Percentiles rank a stretch among this genome's conserved stretches.
Evolutionary conservation across 2,888 invertebrate species (phyloP).

Genomic region (Dicranocentrus wangi): DNA sequence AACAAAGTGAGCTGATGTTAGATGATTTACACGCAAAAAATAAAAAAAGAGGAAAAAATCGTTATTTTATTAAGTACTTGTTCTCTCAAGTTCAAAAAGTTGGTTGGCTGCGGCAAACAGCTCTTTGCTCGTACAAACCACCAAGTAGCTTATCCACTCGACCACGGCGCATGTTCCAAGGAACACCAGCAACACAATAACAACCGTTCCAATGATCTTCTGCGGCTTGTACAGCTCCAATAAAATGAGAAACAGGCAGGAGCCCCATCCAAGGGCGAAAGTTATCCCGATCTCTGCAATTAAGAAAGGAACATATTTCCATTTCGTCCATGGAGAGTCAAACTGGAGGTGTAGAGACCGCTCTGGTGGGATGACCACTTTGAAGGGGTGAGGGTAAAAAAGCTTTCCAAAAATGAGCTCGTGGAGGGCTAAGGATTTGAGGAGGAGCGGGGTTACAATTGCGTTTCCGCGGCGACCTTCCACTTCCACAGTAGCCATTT

Average conservation of each 20-base stretch:
- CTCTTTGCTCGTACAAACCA: not conserved
- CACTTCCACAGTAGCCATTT: too few species aligned
- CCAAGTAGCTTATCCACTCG: slow-evolving; percentile 1
- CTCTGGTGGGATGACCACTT: not conserved
- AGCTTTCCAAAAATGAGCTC: not conserved
- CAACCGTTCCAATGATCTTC: not conserved
- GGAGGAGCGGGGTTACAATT: not conserved
- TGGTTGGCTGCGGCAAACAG: not conserved
- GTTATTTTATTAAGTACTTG: slow-evolving; percentile 9
- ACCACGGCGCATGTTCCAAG: not conserved
- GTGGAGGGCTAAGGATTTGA: not conserved
- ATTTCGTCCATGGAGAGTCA: not conserved
- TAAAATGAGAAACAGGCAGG: not conserved
- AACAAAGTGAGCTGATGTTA: not conserved
- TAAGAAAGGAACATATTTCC: slow-evolving; percentile 10
- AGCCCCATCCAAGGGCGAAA: not conserved
- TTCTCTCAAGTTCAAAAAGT: slow-evolving; percentile 3
- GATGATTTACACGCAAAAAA: too few species aligned
- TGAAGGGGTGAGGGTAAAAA: not conserved
- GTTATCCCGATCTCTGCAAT: not conserved
- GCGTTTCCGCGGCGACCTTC: not conserved
- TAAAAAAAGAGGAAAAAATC: too few species aligned
- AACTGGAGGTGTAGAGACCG: not conserved
- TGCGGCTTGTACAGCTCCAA: not conserved
- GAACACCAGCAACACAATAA: not conserved